Base-by-base conservation (phyloP, 1,140 invertebrate genomes). In the Drosophila aff. region DNA sequence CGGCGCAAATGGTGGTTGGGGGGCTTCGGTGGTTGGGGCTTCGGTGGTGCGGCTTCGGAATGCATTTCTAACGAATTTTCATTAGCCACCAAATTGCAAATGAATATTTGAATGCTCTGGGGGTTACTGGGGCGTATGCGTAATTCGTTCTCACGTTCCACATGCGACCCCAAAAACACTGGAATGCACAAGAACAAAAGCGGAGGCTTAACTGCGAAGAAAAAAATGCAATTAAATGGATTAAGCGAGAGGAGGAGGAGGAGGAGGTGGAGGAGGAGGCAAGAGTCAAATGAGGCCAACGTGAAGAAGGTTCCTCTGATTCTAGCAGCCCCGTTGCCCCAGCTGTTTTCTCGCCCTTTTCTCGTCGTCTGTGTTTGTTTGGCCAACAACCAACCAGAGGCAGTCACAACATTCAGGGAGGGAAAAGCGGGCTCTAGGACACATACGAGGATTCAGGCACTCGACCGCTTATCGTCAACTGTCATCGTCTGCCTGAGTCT, bases 31-130 rank as follows among this genome's bases (percentile, higher is more conserved):
- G 23, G 21, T 23, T 23, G 63, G 28, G 11, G 50, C 7, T n/a
- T n/a, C 16, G 38, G 38, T 8, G 23, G 21, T 23, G 21, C 15
- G 67, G 44, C 5, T n/a, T 86, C 68, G 66, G 55, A 82, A 79
- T 89, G 80, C 64, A 78, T 89, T 89, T 89, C 77, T 81, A 87
- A 79, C 52, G 75, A 72, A 84, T 89, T 81, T 76, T 71, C 76
- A 87, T 87, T 89, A 87, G 79, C 74, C 60, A 53, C 49, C 84
- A 71, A 79, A 63, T 69, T 52, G 80, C 66, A 73, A 77, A 50
- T 78, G 64, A 60, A 69, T 68, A 71, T 79, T 78, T 78, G 65
- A 78, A 74, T 61, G 71, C 65, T 10, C 26, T 5, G 31, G 16
- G 59, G 63, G 41, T 75, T 80, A 81, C 74, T 79, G 78, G 62